Conservation (phyloP, 2,113 vertebrate genomes). For the Ranitomeya variabilis region DNA sequence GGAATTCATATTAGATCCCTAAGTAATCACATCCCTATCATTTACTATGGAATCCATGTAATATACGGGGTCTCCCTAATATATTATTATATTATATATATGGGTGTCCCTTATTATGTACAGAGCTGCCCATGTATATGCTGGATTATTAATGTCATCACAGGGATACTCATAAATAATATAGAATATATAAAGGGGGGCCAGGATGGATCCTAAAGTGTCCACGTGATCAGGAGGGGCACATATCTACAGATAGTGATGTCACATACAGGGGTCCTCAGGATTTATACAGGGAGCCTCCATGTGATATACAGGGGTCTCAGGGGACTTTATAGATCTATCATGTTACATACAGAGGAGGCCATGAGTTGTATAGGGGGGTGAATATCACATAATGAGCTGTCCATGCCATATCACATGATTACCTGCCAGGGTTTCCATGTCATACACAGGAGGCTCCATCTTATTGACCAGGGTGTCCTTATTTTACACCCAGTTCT, state of each 20-base stretch:
- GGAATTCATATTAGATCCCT: too few relatives aligned
- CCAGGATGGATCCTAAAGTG: not conserved
- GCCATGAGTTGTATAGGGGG: not conserved
- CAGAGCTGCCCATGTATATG: not conserved
- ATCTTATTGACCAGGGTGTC: not conserved
- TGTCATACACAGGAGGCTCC: not conserved
- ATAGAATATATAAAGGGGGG: not conserved
- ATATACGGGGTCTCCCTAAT: not conserved
- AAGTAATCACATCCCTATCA: too few relatives aligned
- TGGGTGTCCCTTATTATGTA: not conserved
- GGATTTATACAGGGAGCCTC: not conserved
- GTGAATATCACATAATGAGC: not conserved
- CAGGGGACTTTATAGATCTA: too few relatives aligned
- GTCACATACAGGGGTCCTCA: not conserved
- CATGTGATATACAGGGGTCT: not conserved
- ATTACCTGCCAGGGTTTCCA: not conserved
- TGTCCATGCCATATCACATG: not conserved
- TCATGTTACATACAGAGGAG: not conserved
- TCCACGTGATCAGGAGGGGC: not conserved
- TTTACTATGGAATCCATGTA: too few relatives aligned
- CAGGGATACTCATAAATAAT: not conserved
- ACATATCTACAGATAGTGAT: not conserved
- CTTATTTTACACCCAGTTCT: not conserved
- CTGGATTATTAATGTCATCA: too few relatives aligned
- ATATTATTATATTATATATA: not conserved